These are phyloP conservation scores for Harlomillsia oculata DNA, from an alignment of 1,140 invertebrate species.

Conservation along the genomic window DNA sequence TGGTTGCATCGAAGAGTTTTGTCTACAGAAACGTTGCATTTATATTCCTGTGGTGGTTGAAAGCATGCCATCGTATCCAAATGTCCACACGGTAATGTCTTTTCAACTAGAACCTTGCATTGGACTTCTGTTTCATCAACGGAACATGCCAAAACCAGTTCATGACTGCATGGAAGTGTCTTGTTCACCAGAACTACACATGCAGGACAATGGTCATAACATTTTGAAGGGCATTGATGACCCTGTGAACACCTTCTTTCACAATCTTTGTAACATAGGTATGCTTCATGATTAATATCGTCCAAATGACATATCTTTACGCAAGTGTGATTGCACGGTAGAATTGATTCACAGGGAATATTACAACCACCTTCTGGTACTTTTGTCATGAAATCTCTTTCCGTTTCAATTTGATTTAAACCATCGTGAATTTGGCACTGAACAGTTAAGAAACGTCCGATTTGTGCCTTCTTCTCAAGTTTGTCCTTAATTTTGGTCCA, in stretches of 20 bases:
- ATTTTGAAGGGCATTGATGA: constrained; percentile 24
- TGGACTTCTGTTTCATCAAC: not conserved
- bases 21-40: constrained; percentile 18
- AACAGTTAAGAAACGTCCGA: too few relatives aligned
- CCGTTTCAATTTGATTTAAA: too few relatives aligned
- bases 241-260: constrained; percentile 14
- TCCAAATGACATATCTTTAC: constrained; percentile 34
- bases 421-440: too few relatives aligned
- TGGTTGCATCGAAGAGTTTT: constrained; percentile 25
- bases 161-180: constrained; percentile 23
- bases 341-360: constrained; percentile 9
- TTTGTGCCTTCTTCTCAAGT: too few relatives aligned
- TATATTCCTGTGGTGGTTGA: not conserved
- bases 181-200: constrained; percentile 24
- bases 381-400: too few relatives aligned
- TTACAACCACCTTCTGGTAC: constrained; percentile 32
- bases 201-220: constrained; percentile 21
- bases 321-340: constrained; percentile 37
- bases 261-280: constrained; percentile 26
- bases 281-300: constrained; percentile 30
- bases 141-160: constrained; percentile 17
- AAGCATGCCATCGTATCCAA: constrained; percentile 18
- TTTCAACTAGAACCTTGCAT: constrained; percentile 18
- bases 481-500: too few relatives aligned
- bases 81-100: constrained; percentile 22